A percentile compares a stretch with the other conserved stretches of the same genome.
These are phyloP conservation scores for Hypocryptadius cinnamomeus DNA, from an alignment of 2,113 vertebrate genomes.

Conservation along the genomic window DNA sequence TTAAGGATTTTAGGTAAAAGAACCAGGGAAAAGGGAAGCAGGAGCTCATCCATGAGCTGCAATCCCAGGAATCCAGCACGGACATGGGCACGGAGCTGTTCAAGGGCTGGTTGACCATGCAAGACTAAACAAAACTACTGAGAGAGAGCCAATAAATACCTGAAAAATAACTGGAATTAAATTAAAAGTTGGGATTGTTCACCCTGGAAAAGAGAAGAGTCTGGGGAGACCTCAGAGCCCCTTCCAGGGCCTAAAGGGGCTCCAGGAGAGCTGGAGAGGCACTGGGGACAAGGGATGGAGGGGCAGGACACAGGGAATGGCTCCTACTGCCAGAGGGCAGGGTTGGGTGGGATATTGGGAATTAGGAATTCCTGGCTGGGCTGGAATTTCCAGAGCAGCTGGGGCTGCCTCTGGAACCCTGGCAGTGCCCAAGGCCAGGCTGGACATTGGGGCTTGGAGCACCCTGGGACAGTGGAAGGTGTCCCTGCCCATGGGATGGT, in stretches of 20 bases:
- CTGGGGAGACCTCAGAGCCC: neutral
- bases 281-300: neutral
- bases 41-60: neutral
- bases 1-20: neutral
- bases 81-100: fast-evolving
- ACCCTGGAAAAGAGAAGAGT: neutral
- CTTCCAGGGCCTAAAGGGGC: fast-evolving
- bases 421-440: neutral
- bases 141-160: neutral
- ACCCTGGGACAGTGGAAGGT: fast-evolving
- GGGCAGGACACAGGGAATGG: neutral
- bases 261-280: neutral
- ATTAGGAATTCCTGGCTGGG: neutral
- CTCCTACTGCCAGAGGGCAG: neutral
- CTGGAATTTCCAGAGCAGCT: neutral
- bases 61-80: neutral
- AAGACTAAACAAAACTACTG: fast-evolving
- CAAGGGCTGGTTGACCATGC: neutral
- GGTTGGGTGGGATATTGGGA: fast-evolving
- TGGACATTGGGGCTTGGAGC: neutral
- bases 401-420: neutral
- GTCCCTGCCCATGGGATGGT: neutral
- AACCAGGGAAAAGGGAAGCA: neutral
- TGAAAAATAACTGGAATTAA: neutral
- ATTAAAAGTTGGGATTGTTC: neutral